Base-by-base conservation (phyloP, 2,888 invertebrate genomes). In the Athalia cordata region DNA sequence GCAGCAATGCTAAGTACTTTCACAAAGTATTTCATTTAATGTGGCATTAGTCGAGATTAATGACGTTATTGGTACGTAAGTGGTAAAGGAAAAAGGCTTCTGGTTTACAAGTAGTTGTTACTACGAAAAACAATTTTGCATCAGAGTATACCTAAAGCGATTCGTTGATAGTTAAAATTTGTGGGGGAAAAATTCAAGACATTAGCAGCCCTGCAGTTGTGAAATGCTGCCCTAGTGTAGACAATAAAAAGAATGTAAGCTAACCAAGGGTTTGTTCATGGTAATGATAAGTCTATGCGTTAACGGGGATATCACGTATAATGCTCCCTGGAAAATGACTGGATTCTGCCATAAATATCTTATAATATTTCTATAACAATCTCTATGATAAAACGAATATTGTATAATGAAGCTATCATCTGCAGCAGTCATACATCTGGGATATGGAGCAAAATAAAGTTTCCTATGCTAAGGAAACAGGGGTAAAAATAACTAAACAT, bases 331-430 rank as follows among this genome's bases (percentile, higher is more conserved):
- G 13, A 8, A 72, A 59, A 72, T 64, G 62, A 62, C 49, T 62
- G 75, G 75, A 62, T 61, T 75, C 62, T 52, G 52, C 75, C 62
- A 75, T 52, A 50, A 62, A 74, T 62, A 62, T 61, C 49, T 74
- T 45, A 29, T 64, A 64, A 75, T 64, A 75, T 75, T 75, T 75
- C 64, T 52, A 64, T 64, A n/a, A 62, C 52, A 75, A 62, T 62
- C 13, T 47, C 50, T 45, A 59, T 72, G 15, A 6, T 9, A 11
- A 43, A 59, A 72, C 43, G 29, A 55, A 68, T 47, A 74, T 61
- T 74, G 29, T 75, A 62, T 62, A 62, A 50, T 45, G 62, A 62
- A 62, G 49, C 50, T 61, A 50, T 29, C 29, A 75, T 75, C 62
- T 8, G n/a, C 3, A 49, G 45, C 75, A 62, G 61, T 72, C 72